Evolutionary conservation across 1,140 invertebrate species (phyloP).

Genomic region (Doryteuthis pealeii): DNA sequence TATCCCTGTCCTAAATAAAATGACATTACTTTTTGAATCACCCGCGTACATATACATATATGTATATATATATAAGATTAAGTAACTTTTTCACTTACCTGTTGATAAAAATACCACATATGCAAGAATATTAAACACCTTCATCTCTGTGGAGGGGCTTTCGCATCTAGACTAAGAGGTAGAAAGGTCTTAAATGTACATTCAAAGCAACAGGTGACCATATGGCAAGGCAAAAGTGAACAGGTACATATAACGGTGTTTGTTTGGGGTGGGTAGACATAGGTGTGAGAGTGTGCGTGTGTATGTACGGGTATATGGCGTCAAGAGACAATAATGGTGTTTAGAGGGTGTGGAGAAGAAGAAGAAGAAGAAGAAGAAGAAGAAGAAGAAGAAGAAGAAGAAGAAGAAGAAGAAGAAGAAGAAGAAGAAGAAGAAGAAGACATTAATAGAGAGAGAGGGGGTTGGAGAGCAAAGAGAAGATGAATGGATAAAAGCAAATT

Average conservation of each 20-base stretch:
- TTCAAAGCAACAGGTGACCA: neutral
- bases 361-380: neutral
- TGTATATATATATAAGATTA: too few relatives aligned
- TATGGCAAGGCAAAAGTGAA: neutral
- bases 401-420: neutral
- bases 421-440: neutral
- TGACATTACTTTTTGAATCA: too few relatives aligned
- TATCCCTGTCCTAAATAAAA: too few relatives aligned
- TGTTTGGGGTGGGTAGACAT: neutral
- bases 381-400: neutral
- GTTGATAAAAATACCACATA: too few relatives aligned
- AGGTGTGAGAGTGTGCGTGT: neutral
- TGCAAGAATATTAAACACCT: neutral
- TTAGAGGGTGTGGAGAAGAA: neutral
- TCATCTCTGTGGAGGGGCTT: neutral
- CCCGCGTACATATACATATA: too few relatives aligned
- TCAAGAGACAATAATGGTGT: neutral
- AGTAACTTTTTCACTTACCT: too few relatives aligned
- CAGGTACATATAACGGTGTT: neutral
- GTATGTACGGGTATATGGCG: neutral
- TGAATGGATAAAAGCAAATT: neutral
- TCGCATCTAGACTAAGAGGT: neutral
- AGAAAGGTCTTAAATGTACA: neutral
- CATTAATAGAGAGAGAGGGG: neutral
- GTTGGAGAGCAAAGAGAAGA: neutral